A percentile compares a stretch with the other conserved stretches of the same genome.
phyloP scores from a whole-genome alignment of 2,113 vertebrate genomes.

The Gulo gulo region DNA sequence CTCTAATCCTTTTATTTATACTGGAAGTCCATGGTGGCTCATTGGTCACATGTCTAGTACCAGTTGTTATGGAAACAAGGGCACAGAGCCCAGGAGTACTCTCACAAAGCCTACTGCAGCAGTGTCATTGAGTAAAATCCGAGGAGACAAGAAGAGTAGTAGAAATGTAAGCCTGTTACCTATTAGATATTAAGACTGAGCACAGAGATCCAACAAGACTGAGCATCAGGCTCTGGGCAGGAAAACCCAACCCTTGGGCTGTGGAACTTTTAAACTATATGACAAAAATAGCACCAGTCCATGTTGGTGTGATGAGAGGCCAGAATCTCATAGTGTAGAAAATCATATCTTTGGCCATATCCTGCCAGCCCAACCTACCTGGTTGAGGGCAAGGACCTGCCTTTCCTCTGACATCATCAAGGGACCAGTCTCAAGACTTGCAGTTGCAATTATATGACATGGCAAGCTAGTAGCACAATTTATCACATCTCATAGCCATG shows the following conservation, averaged over 20 bases:
- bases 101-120: not conserved
- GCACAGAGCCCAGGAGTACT: not conserved
- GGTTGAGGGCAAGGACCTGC: not conserved
- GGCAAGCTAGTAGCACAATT: not conserved
- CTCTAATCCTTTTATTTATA: not conserved
- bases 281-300: not conserved
- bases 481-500: not conserved
- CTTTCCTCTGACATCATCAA: not conserved
- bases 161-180: not conserved
- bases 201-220: not conserved
- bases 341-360: not conserved
- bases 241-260: not conserved
- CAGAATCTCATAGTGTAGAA: not conserved
- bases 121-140: not conserved
- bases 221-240: not conserved
- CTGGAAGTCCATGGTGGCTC: not conserved
- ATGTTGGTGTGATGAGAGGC: not conserved
- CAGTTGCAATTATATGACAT: not conserved
- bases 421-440: not conserved
- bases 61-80: not conserved
- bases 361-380: not conserved
- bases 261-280: not conserved
- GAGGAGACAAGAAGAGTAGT: not conserved
- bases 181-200: not conserved
- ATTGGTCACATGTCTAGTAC: not conserved